Evolutionary conservation across 2,888 invertebrate genomes (phyloP).

Genomic region (Suillia variegata): DNA sequence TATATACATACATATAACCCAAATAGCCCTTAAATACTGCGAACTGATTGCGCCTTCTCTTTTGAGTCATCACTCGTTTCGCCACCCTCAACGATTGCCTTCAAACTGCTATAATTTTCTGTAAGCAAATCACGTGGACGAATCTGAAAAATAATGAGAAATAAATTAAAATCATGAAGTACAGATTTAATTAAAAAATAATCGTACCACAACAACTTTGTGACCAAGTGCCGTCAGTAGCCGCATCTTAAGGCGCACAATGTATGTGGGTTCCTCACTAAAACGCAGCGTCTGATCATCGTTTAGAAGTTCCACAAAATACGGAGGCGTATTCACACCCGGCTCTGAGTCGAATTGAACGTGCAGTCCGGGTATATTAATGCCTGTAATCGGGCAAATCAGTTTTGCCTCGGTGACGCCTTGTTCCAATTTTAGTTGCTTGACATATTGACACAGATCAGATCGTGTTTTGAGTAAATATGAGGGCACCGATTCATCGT

Average conservation of each 20-base stretch:
- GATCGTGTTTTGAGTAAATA: slow-evolving; percentile 44
- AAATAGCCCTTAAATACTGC: slow-evolving; percentile 10
- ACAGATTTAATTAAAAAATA: neutral
- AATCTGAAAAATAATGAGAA: neutral
- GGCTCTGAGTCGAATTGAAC: slow-evolving; percentile 33
- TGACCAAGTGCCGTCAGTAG: slow-evolving; percentile 45
- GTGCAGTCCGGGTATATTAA: slow-evolving; percentile 54
- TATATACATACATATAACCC: no score
- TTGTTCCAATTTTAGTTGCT: slow-evolving; percentile 38
- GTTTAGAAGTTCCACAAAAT: slow-evolving; percentile 51
- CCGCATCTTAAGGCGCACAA: slow-evolving; percentile 49
- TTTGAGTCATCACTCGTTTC: slow-evolving; percentile 5
- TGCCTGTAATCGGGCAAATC: slow-evolving; percentile 50
- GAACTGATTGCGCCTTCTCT: neutral
- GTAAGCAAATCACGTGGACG: neutral
- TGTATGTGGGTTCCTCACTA: slow-evolving; percentile 40
- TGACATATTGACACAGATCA: slow-evolving; percentile 37
- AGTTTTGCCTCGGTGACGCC: slow-evolving; percentile 39
- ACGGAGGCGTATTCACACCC: slow-evolving; percentile 23
- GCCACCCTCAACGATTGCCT: neutral
- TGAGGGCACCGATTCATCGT: slow-evolving; percentile 41
- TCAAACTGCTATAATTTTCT: slow-evolving; percentile 3
- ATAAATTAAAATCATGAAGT: neutral
- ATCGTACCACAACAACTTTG: slow-evolving; percentile 50
- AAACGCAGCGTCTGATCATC: slow-evolving; percentile 46